These are phyloP conservation scores for Erannis defoliaria DNA, from an alignment of 2,888 invertebrate genomes.

Conservation along the genomic window DNA sequence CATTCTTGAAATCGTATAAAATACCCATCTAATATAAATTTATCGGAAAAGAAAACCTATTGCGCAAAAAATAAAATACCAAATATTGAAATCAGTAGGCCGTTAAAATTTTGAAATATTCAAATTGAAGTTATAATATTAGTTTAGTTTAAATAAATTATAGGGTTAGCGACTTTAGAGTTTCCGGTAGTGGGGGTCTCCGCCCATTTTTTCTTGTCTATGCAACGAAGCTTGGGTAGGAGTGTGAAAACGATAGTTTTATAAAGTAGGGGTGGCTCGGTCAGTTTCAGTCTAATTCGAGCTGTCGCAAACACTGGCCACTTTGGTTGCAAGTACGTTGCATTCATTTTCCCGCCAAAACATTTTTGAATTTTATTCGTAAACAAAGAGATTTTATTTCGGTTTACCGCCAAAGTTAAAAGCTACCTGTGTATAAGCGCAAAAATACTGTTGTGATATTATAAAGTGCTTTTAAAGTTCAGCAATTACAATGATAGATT, in stretches of 20 bases:
- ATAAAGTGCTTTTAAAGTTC: not conserved
- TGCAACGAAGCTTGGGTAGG: constrained; percentile 52
- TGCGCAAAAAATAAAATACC: constrained; percentile 5
- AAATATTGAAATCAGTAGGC: constrained; percentile 22
- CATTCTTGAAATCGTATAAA: constrained; percentile 18
- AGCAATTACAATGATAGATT: not conserved
- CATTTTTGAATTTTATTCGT: not conserved
- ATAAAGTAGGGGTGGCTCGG: constrained; percentile 62
- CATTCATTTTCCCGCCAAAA: constrained; percentile 29
- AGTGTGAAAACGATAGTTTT: constrained; percentile 53
- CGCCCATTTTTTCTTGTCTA: constrained; percentile 27
- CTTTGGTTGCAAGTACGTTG: constrained; percentile 61
- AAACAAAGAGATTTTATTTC: not conserved
- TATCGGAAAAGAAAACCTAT: constrained; percentile 9
- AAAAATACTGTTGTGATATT: not conserved
- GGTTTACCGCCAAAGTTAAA: too few species aligned
- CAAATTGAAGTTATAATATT: constrained; percentile 22
- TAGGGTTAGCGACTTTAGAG: constrained; percentile 3
- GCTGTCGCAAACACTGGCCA: constrained; percentile 59
- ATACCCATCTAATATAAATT: constrained; percentile 3
- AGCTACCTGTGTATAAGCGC: not conserved
- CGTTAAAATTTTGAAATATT: constrained; percentile 38
- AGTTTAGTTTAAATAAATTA: constrained; percentile 25
- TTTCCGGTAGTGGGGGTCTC: constrained; percentile 28
- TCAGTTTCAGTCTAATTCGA: constrained; percentile 61